These are phyloP conservation scores for Sesia bembeciformis DNA, from an alignment of 2,888 invertebrate species.

Conservation along the genomic window DNA sequence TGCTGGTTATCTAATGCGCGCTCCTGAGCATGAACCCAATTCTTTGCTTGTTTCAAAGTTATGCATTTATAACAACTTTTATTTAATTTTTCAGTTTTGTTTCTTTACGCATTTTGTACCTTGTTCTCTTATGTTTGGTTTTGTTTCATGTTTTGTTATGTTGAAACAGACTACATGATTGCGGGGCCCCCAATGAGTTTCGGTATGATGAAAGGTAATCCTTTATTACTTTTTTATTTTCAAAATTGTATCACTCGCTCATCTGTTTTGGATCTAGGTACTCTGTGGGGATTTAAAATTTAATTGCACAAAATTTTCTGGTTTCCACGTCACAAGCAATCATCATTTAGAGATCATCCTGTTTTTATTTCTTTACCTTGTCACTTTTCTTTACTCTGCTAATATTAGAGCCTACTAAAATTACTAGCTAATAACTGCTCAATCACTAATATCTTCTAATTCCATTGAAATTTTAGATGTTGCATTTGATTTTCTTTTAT, in stretches of 20 bases:
- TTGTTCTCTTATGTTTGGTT: constrained; percentile 80
- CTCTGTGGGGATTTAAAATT: constrained; percentile 53
- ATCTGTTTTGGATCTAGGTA: constrained; percentile 57
- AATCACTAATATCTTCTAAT: constrained; percentile 30
- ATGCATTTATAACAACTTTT: constrained; percentile 47
- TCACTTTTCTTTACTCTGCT: constrained; percentile 28
- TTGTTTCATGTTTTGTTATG: constrained; percentile 84
- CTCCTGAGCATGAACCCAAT: constrained; percentile 56
- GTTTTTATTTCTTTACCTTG: constrained; percentile 17
- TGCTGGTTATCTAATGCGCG: constrained; percentile 54
- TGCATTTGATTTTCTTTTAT: constrained; percentile 46
- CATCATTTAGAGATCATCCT: constrained; percentile 24
- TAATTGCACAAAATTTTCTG: constrained; percentile 47
- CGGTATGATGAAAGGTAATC: constrained; percentile 91
- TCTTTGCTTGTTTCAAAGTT: constrained; percentile 45
- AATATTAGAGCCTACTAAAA: constrained; percentile 48
- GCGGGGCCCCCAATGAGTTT: constrained; percentile 88
- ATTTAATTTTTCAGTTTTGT: constrained; percentile 31
- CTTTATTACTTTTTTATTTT: constrained; percentile 51
- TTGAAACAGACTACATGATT: constrained; percentile 79
- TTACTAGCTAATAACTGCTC: constrained; percentile 1
- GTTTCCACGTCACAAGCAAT: constrained; percentile 47
- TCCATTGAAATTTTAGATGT: constrained; percentile 17
- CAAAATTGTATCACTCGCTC: constrained; percentile 57
- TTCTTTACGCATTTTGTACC: constrained; percentile 67